phyloP scores from a whole-genome alignment of 1,140 invertebrate genomes.

The Gonioctena quinquepunctata region DNA sequence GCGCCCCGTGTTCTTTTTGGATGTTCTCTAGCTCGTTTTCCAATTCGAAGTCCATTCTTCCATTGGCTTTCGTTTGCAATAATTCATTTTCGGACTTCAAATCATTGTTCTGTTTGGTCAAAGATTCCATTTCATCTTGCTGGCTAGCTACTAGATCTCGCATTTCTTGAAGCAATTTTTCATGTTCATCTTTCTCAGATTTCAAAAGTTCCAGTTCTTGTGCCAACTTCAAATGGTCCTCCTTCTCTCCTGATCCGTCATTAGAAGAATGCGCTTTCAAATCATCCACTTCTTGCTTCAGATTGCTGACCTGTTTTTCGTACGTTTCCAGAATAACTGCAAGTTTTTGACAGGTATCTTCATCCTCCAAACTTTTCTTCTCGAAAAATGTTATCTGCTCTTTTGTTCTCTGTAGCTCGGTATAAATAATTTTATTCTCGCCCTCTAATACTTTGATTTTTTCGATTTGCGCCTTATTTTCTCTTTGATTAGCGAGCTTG shows the following conservation, averaged over 20 bases:
- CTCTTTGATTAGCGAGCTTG: conserved; percentile 25
- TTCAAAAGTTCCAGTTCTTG: conserved; percentile 6
- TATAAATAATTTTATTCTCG: conserved; percentile 34
- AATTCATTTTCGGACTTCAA: conserved; percentile 56
- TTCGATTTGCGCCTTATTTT: conserved; percentile 19
- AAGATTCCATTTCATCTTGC: conserved; percentile 48
- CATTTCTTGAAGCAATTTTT: not conserved
- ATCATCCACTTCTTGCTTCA: conserved; percentile 33
- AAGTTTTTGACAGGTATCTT: conserved; percentile 39
- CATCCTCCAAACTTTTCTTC: conserved; percentile 31
- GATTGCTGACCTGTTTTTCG: conserved; percentile 37
- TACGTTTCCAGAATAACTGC: conserved; percentile 41
- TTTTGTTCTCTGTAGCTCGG: conserved; percentile 29
- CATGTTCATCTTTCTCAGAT: not conserved
- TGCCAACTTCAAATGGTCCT: not conserved
- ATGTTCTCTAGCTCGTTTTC: conserved; percentile 9
- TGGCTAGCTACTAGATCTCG: not conserved
- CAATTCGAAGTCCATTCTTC: conserved; percentile 6
- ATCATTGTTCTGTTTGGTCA: conserved; percentile 59
- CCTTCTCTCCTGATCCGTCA: not conserved
- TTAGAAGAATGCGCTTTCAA: not conserved
- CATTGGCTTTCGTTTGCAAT: conserved; percentile 21
- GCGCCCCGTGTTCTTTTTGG: conserved; percentile 2
- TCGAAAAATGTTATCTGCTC: conserved; percentile 24
- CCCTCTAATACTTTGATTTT: conserved; percentile 26